Evolutionary conservation across 2,113 vertebrate genomes (phyloP).

Genomic region (Calcarius ornatus): DNA sequence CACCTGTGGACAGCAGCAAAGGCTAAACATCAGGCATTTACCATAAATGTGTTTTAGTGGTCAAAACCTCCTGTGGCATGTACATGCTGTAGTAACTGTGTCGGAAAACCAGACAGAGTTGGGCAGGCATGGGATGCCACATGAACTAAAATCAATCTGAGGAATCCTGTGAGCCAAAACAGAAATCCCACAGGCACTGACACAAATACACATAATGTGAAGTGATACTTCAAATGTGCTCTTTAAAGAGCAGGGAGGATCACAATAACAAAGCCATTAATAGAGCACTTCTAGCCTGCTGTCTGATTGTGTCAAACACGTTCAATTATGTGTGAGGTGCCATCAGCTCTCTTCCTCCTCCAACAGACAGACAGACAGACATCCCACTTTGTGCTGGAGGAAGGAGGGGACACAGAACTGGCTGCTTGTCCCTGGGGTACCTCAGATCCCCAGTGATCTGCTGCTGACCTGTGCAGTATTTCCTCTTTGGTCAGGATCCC

Average conservation of each 20-base stretch:
- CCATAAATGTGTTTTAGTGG: not conserved
- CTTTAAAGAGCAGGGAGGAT: not conserved
- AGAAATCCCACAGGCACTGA: not conserved
- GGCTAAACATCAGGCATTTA: not conserved
- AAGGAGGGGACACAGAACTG: not conserved
- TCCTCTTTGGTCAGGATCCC: not conserved
- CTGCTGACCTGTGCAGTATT: not conserved
- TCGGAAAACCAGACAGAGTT: not conserved
- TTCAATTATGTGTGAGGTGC: fast-evolving
- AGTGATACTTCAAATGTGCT: not conserved
- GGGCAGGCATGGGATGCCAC: not conserved
- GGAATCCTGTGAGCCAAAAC: not conserved
- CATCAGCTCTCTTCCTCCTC: not conserved
- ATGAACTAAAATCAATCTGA: not conserved
- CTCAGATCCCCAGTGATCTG: fast-evolving
- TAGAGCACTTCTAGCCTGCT: not conserved
- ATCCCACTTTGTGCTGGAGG: not conserved
- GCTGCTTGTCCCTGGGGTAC: not conserved
- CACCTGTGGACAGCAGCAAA: not conserved
- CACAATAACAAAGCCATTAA: not conserved
- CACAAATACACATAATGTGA: not conserved
- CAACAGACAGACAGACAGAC: not conserved
- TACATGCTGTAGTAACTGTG: not conserved
- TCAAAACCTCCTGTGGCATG: not conserved
- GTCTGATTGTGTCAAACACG: fast-evolving